Conservation (phyloP, 1,140 invertebrate genomes). For the Panagrolaimus sp. region DNA sequence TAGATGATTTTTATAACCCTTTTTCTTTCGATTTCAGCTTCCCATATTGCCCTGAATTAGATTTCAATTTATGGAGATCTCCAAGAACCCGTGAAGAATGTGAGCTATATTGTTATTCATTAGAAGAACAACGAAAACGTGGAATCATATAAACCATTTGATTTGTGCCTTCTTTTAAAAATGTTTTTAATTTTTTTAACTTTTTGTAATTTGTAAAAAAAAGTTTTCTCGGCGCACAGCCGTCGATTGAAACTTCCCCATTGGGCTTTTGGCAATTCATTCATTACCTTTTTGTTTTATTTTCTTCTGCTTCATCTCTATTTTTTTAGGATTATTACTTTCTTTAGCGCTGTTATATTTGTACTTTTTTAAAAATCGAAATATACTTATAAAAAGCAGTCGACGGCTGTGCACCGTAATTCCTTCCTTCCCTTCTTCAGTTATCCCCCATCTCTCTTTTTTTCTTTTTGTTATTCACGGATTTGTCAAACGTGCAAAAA, state of each 20-base stretch:
- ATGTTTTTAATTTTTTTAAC: neutral
- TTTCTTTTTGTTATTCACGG: too few relatives aligned
- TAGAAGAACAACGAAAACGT: conserved; percentile 50
- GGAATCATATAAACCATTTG: conserved; percentile 40
- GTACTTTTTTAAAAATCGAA: neutral
- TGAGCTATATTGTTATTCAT: conserved; percentile 42
- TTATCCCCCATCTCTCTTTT: too few relatives aligned
- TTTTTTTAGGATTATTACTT: neutral
- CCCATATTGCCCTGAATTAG: conserved; percentile 57
- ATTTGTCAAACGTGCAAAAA: too few relatives aligned
- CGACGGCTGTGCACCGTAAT: conserved; percentile 9
- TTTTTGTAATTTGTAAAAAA: neutral
- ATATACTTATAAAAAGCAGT: too few relatives aligned
- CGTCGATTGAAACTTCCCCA: neutral
- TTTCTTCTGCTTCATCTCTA: neutral
- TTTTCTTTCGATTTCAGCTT: too few relatives aligned
- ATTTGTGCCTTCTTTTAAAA: neutral
- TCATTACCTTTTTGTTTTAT: neutral
- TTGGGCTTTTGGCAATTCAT: conserved; percentile 2
- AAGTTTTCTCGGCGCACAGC: neutral
- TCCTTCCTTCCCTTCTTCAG: too few relatives aligned
- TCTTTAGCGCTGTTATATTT: neutral
- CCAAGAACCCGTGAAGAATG: conserved; percentile 57
- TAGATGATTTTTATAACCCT: too few relatives aligned
- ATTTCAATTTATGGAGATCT: conserved; percentile 58